phyloP scores from a whole-genome alignment of 23 tunicate species.

The Diplosoma virens region DNA sequence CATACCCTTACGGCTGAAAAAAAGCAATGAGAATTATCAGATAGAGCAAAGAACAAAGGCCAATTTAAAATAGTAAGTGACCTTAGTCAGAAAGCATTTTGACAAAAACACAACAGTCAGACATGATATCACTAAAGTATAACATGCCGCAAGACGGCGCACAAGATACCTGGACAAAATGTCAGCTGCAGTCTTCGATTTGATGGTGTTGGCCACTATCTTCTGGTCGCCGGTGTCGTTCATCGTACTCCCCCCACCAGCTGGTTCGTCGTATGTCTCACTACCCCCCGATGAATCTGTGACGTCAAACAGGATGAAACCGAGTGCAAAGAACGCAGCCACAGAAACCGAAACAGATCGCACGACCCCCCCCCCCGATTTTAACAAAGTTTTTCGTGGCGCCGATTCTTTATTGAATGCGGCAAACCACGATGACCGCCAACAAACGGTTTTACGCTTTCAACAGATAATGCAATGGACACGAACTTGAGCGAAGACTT shows the following conservation, averaged over 20 bases:
- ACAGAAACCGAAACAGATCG: no score
- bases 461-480: no score
- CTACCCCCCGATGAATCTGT: no score
- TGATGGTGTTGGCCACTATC: constrained; percentile 88
- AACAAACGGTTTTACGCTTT: no score
- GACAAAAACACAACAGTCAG: no score
- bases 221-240: constrained; percentile 89
- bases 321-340: no score
- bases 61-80: neutral
- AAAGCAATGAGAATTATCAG: neutral
- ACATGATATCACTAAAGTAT: no score
- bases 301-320: no score
- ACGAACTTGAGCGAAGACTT: no score
- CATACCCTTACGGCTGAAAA: constrained; percentile 71
- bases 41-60: neutral
- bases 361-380: no score
- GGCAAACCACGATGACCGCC: constrained; percentile 4
- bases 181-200: constrained; percentile 78
- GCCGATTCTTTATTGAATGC: constrained; percentile 11
- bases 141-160: neutral
- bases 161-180: constrained; percentile 63
- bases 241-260: constrained; percentile 77
- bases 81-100: neutral
- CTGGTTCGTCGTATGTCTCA: constrained; percentile 90
- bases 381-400: no score